Evolutionary conservation across 2,113 vertebrate species (phyloP).

Genomic region (Cercopithecus mona): DNA sequence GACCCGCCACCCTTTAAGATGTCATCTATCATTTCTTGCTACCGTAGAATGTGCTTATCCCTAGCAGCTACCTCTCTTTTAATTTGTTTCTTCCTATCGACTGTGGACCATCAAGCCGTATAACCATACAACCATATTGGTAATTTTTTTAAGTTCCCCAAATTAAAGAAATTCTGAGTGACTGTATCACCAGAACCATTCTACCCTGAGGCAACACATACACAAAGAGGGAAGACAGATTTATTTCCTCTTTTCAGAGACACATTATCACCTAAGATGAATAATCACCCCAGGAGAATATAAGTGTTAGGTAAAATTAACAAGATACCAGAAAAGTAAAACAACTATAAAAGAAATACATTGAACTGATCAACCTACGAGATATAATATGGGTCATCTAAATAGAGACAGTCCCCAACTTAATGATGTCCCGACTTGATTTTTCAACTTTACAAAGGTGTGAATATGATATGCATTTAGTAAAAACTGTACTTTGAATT

Average conservation of each 20-base stretch:
- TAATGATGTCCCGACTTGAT: background rate
- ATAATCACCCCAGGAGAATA: background rate
- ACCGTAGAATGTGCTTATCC: background rate
- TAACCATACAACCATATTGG: background rate
- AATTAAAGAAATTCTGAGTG: background rate
- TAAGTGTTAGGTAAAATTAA: constrained; percentile 10
- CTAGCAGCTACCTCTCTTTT: background rate
- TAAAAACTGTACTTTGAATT: background rate
- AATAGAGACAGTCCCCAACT: background rate
- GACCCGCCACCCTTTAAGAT: background rate
- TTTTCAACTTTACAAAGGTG: background rate
- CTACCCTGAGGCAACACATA: background rate
- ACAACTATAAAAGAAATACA: background rate
- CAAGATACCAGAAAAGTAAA: background rate
- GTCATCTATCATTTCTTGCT: background rate
- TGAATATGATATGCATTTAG: background rate
- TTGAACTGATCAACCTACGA: background rate
- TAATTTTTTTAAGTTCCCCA: background rate
- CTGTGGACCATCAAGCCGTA: background rate
- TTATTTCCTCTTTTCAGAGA: background rate
- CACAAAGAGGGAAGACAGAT: background rate
- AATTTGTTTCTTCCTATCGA: background rate
- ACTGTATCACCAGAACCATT: background rate
- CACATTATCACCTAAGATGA: background rate
- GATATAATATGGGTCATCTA: background rate